These are phyloP conservation scores for Dendrolimus houi DNA, from an alignment of 2,888 invertebrate species.

Conservation along the genomic window DNA sequence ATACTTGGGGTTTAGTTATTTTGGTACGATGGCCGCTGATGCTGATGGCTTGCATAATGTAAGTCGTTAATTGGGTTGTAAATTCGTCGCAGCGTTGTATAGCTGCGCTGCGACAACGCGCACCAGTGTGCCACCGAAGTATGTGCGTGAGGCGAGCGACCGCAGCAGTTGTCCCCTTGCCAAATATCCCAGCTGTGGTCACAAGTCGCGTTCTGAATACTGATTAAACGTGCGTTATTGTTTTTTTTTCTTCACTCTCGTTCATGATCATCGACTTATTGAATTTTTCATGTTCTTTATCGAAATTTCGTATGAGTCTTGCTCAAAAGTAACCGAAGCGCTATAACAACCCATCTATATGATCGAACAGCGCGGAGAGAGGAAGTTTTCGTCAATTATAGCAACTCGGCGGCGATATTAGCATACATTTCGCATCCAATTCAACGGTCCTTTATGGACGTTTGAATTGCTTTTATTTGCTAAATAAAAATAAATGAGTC, in stretches of 20 bases:
- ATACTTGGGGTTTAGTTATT: slow-evolving; percentile 37
- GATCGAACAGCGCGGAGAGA: slow-evolving; percentile 43
- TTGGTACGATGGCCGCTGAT: slow-evolving; percentile 27
- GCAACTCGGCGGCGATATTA: slow-evolving; percentile 42
- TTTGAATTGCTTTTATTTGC: slow-evolving; percentile 55
- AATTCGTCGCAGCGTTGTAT: slow-evolving; percentile 19
- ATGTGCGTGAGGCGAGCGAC: slow-evolving; percentile 25
- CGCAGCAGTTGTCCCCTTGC: slow-evolving; percentile 53
- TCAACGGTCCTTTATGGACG: slow-evolving; percentile 47
- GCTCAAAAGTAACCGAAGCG: slow-evolving; percentile 32
- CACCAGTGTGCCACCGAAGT: slow-evolving; percentile 32
- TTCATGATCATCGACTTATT: slow-evolving; percentile 53
- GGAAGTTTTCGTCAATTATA: slow-evolving; percentile 63
- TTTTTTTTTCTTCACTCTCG: slow-evolving; percentile 65
- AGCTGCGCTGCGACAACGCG: slow-evolving; percentile 29
- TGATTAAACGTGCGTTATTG: slow-evolving; percentile 65
- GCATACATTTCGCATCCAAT: slow-evolving; percentile 62
- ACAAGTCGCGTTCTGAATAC: slow-evolving; percentile 59
- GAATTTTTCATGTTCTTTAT: slow-evolving; percentile 66
- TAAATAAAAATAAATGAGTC: slow-evolving; percentile 59
- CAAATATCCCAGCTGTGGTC: slow-evolving; percentile 68
- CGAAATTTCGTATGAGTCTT: slow-evolving; percentile 49
- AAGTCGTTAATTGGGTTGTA: slow-evolving; percentile 41
- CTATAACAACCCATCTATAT: slow-evolving; percentile 46
- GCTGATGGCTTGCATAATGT: slow-evolving; percentile 47